Evolutionary conservation across 2,797 vertebrate species (phyloP).

Genomic region (Chrosomus eos): DNA sequence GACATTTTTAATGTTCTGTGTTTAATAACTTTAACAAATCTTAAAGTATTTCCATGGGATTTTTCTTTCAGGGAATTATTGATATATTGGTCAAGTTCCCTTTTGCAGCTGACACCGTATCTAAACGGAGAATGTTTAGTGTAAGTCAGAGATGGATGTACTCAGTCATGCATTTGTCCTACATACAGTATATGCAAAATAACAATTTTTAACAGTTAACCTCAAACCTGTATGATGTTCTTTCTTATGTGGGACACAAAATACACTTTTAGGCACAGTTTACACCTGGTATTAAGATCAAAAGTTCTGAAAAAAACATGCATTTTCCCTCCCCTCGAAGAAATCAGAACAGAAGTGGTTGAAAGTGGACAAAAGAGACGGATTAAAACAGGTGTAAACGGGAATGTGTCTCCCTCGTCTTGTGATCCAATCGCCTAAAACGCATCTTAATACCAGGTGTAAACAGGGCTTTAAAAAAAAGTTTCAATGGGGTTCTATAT

Average conservation of each 20-base stretch:
- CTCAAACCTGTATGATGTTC: neutral
- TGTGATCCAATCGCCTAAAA: no score
- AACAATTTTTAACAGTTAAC: neutral
- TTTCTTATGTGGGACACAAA: neutral
- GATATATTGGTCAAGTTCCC: neutral
- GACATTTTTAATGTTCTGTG: neutral
- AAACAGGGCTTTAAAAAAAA: neutral
- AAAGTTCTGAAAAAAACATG: no score
- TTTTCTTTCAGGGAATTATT: conserved; percentile 18
- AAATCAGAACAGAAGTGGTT: no score
- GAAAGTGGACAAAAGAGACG: no score
- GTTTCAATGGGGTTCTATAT: rapidly evolving
- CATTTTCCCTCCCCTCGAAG: no score
- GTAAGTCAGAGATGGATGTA: conserved; percentile 11
- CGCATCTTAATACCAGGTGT: no score
- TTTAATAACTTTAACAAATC: neutral
- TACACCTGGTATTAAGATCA: no score
- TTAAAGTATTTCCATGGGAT: conserved; percentile 20
- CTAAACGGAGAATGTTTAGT: conserved; percentile 70
- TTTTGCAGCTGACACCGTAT: neutral
- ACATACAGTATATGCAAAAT: neutral
- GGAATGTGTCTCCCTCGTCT: no score
- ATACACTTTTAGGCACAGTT: no score
- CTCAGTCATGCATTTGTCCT: no score
- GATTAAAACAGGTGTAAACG: no score